Percentiles rank a stretch among this genome's conserved stretches.
These are phyloP conservation scores for Acropora yongei DNA, from an alignment of 64 coral and sea anemone species.

Conservation along the genomic window DNA sequence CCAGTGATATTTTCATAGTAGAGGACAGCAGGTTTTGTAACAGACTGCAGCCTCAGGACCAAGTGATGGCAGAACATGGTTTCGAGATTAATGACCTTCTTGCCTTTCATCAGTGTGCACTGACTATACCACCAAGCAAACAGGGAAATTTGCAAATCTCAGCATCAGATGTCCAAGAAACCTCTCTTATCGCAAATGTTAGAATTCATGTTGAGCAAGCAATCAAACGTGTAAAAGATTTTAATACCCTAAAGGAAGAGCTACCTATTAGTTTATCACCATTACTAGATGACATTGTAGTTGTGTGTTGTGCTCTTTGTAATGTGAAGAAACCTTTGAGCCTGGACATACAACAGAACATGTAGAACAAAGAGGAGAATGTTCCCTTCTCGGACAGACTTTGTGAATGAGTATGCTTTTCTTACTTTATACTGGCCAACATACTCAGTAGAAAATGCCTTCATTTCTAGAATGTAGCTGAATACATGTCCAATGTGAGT, in stretches of 20 bases:
- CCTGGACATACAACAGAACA: constrained; percentile 45
- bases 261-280: constrained; percentile 60
- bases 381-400: no score
- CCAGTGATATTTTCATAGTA: constrained; percentile 62
- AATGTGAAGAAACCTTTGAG: constrained; percentile 11
- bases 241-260: constrained; percentile 53
- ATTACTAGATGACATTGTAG: constrained; percentile 67
- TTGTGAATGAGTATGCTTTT: no score
- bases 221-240: constrained; percentile 74
- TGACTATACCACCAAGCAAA: constrained; percentile 69
- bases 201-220: constrained; percentile 75
- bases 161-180: constrained; percentile 39
- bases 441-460: constrained; percentile 64
- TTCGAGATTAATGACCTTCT: constrained; percentile 69
- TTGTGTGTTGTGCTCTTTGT: constrained; percentile 41
- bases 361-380: neutral
- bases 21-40: neutral
- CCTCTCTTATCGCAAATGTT: constrained; percentile 75
- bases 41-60: constrained; percentile 60
- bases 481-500: constrained; percentile 55
- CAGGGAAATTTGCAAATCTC: constrained; percentile 63
- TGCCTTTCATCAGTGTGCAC: constrained; percentile 67
- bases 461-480: constrained; percentile 53
- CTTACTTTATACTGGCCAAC: constrained; percentile 31
- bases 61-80: constrained; percentile 76